Evolutionary conservation across 2,888 invertebrate species (phyloP), one percentile per base, ranked within the genome.

Genomic region (Limnephilus marmoratus): DNA sequence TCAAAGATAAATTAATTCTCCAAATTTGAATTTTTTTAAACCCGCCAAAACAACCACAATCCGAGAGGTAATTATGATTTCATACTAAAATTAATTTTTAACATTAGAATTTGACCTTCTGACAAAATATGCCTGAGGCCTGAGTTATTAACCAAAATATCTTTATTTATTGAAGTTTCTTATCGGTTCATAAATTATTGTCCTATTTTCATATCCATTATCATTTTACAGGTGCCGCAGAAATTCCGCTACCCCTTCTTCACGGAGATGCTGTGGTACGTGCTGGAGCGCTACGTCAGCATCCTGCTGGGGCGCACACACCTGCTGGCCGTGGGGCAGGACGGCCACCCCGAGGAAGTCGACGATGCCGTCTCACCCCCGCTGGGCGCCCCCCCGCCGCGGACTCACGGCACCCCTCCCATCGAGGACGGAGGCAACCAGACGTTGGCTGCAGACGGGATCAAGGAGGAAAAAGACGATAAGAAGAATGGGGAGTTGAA

Each of bases 221-320:
- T 49, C 31, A 29, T 1, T 34, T 18, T 29, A 49, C 95, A 98
- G 98, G 99, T 99, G 81, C 99, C 99, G 0, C 98, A 98, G 94
- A 99, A 99, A 96, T 99, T 99, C 96, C 98, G 99, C 0, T 99
- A 99, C 95, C 99, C 99, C 0, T 99, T 99, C 96, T 99, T 99
- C 96, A 99, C 98, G 24, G 99, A 99, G 96, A 99, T 99, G 98
- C 96, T 99, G 93, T 99, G 99, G 99, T 99, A 99, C 96, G 99
- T 99, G 82, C 96, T 99, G 94, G 99, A 99, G 94, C 97, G 98
- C 83, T 99, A 99, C 95, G 98, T 99, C 80, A 97, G 97, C 94
- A 98, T 98, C 92, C 95, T 99, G 90, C 96, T 99, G 91, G 99
- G 99, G 0, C 97, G 98, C 93, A 97, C 98, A 85, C 98, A 99